Evolutionary conservation across 2,888 invertebrate genomes (phyloP), one percentile per base, ranked within the genome.

Genomic region (Troilus luridus): DNA sequence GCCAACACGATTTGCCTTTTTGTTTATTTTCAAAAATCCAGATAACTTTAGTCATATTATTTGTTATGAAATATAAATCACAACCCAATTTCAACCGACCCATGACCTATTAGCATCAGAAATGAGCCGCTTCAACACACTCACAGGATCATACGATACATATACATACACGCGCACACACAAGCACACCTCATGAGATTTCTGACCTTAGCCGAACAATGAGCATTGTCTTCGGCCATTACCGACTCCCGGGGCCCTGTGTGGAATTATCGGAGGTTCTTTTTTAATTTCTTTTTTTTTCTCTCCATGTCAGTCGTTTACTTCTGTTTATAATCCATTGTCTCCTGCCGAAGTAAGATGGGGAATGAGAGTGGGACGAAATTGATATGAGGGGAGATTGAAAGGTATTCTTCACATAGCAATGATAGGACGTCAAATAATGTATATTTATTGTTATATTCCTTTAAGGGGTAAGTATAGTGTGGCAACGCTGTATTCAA

Each of bases 311-410:
- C 56, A 85, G 85, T n/a, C 85, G 56, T 85, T 85, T 85, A 85
- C 85, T 85, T 85, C 85, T 85, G 56, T 85, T 58, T 85, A 85
- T 85, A 85, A 58, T 85, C 85, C 56, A 85, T 85, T 85, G 85
- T 85, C 56, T 85, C 56, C 9, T 41, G 10, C 72, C 41, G 72
- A n/a, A 77, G 41, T 3, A 17, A 41, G 41, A 41, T 6, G 17
- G 24, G 72, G 24, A 12, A 10, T 24, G 67, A 12, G 67, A 67
- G 67, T 67, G 67, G 67, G 72, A 27, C 19, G 72, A 77, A 77
- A 77, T 77, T 77, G 72, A 77, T 41, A 77, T 77, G 27, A 27
- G 9, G 72, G 19, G 7, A 77, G 27, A 77, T 77, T 77, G 72
- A 77, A 77, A 41, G 24, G 12, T 67, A 21, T 14, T 67, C 24